phyloP scores from a whole-genome alignment of 2,888 invertebrate species.

The Deroplatys truncata region DNA sequence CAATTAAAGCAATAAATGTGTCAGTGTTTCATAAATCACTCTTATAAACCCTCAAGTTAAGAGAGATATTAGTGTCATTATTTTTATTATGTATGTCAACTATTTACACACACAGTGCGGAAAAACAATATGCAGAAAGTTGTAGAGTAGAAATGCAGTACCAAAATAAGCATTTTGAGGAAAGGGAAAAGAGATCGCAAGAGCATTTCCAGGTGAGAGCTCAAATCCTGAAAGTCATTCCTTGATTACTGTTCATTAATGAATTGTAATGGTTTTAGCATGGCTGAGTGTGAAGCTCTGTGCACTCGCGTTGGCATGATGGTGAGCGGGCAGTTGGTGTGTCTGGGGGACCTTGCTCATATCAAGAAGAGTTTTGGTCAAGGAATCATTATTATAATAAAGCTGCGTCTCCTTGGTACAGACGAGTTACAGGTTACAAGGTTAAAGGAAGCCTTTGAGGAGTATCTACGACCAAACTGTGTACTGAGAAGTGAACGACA shows the following conservation, averaged over 20 bases:
- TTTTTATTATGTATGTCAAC: no score
- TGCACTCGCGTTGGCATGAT: not conserved
- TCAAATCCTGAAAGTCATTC: no score
- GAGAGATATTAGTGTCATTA: no score
- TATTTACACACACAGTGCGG: no score
- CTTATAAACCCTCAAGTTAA: no score
- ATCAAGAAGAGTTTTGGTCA: constrained; percentile 66
- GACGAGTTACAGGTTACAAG: constrained; percentile 38
- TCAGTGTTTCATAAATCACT: no score
- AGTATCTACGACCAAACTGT: constrained; percentile 51
- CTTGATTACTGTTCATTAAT: not conserved
- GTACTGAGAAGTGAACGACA: constrained; percentile 65
- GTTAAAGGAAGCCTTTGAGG: constrained; percentile 51
- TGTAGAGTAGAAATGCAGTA: no score
- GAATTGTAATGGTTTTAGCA: not conserved
- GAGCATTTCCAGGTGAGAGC: no score
- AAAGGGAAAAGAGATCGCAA: no score
- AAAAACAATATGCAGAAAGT: no score
- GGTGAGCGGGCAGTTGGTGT: constrained; percentile 43
- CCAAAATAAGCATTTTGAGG: no score
- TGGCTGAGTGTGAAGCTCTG: not conserved
- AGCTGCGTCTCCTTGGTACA: constrained; percentile 40
- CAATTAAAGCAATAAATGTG: no score
- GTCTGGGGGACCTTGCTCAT: constrained; percentile 67
- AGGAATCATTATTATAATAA: constrained; percentile 61